Evolutionary conservation across 2,888 invertebrate genomes (phyloP).

Genomic region (Oxycera nigricornis): DNA sequence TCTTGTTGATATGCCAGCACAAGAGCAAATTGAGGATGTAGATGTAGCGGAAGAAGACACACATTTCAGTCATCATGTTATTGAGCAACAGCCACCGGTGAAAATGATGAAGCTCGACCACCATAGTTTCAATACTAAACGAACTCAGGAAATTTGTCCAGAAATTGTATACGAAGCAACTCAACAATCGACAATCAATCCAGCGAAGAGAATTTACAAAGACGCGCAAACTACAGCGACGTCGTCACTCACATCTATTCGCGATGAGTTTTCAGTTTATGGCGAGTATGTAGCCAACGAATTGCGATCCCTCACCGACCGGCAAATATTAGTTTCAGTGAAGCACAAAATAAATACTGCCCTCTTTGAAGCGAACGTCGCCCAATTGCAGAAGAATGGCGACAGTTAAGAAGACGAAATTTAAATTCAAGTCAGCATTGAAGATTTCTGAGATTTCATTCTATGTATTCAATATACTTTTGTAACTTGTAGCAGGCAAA

Average conservation of each 20-base stretch:
- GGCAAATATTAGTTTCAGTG: constrained; percentile 65
- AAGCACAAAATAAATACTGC: constrained; percentile 70
- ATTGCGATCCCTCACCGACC: constrained; percentile 65
- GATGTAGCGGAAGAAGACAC: neutral
- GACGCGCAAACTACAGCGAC: constrained; percentile 41
- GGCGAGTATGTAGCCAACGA: constrained; percentile 70
- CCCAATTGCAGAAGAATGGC: constrained; percentile 62
- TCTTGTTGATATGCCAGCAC: neutral
- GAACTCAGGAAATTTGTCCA: neutral
- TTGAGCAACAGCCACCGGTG: neutral
- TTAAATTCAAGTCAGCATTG: too few relatives aligned
- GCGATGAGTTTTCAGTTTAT: constrained; percentile 67
- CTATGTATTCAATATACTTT: too few relatives aligned
- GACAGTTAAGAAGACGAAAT: too few relatives aligned
- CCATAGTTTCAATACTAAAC: too few relatives aligned
- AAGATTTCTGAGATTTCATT: too few relatives aligned
- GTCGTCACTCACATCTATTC: constrained; percentile 45
- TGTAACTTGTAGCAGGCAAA: too few relatives aligned
- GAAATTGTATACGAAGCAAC: constrained; percentile 38
- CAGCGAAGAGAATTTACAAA: constrained; percentile 45
- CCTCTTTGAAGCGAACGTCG: constrained; percentile 69
- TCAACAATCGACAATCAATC: constrained; percentile 45
- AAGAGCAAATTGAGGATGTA: neutral
- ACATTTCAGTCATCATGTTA: neutral
- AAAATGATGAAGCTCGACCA: neutral